Conservation (phyloP, 2,113 vertebrate genomes). For the Halichoerus grypus region DNA sequence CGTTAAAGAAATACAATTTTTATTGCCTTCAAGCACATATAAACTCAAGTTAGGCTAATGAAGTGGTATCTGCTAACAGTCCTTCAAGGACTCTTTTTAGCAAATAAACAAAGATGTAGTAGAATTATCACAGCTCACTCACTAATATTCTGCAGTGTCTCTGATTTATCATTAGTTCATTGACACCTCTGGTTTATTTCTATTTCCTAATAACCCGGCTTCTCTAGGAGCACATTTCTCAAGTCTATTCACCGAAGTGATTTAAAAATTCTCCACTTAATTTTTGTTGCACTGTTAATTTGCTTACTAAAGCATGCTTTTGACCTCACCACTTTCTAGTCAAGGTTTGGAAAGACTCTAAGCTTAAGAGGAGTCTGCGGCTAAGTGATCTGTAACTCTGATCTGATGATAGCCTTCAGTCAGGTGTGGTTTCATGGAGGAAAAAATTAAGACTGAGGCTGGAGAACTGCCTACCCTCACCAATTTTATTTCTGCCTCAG, state of each 20-base stretch:
- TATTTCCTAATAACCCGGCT: background rate
- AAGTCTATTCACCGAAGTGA: background rate
- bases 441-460: background rate
- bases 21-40: conserved; percentile 49
- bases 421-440: background rate
- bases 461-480: background rate
- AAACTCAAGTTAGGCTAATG: conserved; percentile 45
- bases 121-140: conserved; percentile 24
- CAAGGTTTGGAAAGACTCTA: background rate
- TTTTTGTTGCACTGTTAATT: background rate
- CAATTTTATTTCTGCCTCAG: background rate
- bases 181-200: background rate
- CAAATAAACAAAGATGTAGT: conserved; percentile 52
- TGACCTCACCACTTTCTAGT: background rate
- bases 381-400: background rate
- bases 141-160: background rate
- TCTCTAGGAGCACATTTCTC: background rate
- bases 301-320: conserved; percentile 32
- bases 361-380: background rate
- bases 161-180: background rate
- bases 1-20: conserved; percentile 62
- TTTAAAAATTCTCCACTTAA: background rate
- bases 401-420: background rate
- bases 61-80: conserved; percentile 31
- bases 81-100: conserved; percentile 51